Conservation (phyloP, 2,797 vertebrate genomes). For the Rhynchotus rufescens region DNA sequence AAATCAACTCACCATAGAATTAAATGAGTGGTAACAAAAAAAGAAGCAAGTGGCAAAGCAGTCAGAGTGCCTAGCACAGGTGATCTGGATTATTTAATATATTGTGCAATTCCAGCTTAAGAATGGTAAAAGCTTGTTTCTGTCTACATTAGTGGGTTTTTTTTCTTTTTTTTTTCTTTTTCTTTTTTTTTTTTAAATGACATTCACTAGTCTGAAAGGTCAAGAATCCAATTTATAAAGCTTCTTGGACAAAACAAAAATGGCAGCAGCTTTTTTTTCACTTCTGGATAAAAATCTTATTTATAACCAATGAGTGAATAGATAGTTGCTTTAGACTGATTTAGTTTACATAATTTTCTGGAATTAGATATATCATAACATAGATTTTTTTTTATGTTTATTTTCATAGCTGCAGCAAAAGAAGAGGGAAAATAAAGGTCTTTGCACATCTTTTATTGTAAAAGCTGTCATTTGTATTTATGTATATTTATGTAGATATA, state of each 20-base stretch:
- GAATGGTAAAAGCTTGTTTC: not conserved
- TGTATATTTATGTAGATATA: not conserved
- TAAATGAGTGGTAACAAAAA: not conserved
- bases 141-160: not conserved
- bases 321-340: not conserved
- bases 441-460: not conserved
- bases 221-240: not conserved
- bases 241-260: not conserved
- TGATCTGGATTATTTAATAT: not conserved
- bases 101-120: not conserved
- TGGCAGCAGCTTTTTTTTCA: not conserved
- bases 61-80: not conserved
- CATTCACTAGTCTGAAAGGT: not conserved
- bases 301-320: not conserved
- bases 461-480: not conserved
- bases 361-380: not conserved
- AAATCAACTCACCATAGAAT: not conserved
- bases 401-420: not conserved
- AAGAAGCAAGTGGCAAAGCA: not conserved
- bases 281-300: not conserved
- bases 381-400: not conserved
- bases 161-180: not conserved
- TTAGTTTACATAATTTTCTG: not conserved
- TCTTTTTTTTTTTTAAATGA: not conserved
- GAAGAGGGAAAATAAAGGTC: rapidly evolving